phyloP scores from a whole-genome alignment of 2,888 invertebrate species.

The Noctuana brunneofusca region DNA sequence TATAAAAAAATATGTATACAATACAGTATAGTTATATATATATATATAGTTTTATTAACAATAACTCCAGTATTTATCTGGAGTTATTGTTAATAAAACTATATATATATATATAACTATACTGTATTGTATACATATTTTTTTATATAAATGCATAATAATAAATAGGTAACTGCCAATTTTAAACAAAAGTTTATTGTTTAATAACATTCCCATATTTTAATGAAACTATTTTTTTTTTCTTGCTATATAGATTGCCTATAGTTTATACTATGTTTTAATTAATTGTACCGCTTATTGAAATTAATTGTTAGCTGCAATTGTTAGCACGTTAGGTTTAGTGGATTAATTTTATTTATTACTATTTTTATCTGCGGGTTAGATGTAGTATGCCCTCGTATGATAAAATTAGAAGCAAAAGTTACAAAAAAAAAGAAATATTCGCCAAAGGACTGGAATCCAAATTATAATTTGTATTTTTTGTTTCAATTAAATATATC shows the following conservation, averaged over 20 bases:
- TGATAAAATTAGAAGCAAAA: constrained; percentile 7
- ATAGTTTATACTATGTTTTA: constrained; percentile 21
- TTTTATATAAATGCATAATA: constrained; percentile 35
- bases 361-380: constrained; percentile 30
- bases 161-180: constrained; percentile 23
- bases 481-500: not conserved
- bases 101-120: not conserved
- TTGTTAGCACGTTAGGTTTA: constrained; percentile 28
- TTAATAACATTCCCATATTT: constrained; percentile 31
- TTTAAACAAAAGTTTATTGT: constrained; percentile 16
- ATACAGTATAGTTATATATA: constrained; percentile 20
- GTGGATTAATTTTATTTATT: constrained; percentile 34
- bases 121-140: constrained; percentile 35
- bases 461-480: not conserved
- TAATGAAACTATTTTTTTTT: constrained; percentile 22
- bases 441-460: constrained; percentile 12
- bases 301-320: constrained; percentile 30
- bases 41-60: constrained; percentile 24
- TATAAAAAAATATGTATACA: constrained; percentile 35
- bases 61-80: constrained; percentile 25
- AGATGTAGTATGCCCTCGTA: constrained; percentile 28
- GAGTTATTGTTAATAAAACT: constrained; percentile 28
- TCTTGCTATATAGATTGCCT: constrained; percentile 28
- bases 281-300: constrained; percentile 24
- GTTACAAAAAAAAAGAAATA: not conserved